Evolutionary conservation across 2,797 vertebrate genomes (phyloP).

Genomic region (Rhinella marina): DNA sequence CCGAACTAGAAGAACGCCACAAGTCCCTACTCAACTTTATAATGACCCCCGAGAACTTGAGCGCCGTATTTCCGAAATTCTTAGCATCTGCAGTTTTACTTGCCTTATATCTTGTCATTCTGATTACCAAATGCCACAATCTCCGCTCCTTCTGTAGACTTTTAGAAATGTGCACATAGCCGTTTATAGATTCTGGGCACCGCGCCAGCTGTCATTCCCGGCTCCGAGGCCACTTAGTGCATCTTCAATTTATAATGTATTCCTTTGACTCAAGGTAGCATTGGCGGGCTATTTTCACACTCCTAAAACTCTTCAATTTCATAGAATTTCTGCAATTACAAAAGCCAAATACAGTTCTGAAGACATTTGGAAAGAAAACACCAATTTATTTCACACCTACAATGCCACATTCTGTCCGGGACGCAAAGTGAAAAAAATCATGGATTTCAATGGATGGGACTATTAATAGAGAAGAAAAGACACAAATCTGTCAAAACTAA

Average conservation of each 20-base stretch:
- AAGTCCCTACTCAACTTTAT: slow-evolving; percentile 8
- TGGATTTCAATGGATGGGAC: background rate
- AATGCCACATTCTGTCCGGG: background rate
- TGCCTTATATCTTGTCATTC: slow-evolving; percentile 49
- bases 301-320: slow-evolving; percentile 52
- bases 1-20: no score
- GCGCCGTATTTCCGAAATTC: slow-evolving; percentile 4
- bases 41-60: slow-evolving; percentile 20
- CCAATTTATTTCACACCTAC: slow-evolving; percentile 30
- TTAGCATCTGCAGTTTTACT: slow-evolving; percentile 42
- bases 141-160: slow-evolving; percentile 33
- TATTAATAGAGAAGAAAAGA: background rate
- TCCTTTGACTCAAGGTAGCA: slow-evolving; percentile 53
- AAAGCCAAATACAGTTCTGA: slow-evolving; percentile 30
- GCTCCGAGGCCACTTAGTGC: slow-evolving; percentile 37
- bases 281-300: slow-evolving; percentile 24
- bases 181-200: slow-evolving; percentile 57
- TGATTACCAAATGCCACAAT: slow-evolving; percentile 55
- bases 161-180: slow-evolving; percentile 43
- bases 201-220: slow-evolving; percentile 46
- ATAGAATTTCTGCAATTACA: slow-evolving; percentile 48
- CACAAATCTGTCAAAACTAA: background rate
- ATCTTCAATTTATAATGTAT: slow-evolving; percentile 60
- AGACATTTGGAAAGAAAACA: slow-evolving; percentile 47
- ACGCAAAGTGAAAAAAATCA: background rate